Evolutionary conservation across 2,113 vertebrate species (phyloP), one percentile per base, ranked within the genome.

Genomic region (Cavia porcellus): DNA sequence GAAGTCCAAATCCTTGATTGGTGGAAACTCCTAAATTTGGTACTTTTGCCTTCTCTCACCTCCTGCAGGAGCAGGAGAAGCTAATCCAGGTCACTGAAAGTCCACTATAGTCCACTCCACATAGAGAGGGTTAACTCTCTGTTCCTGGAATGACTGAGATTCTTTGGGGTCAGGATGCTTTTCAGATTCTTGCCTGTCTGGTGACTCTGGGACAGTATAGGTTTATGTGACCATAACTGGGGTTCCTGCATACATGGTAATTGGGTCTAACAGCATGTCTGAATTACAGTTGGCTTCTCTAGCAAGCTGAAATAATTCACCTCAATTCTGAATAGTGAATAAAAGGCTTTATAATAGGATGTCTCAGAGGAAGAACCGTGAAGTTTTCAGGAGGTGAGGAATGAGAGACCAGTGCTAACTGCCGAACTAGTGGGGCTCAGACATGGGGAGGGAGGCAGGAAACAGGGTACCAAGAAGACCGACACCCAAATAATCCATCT

Each of bases 401-500:
- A 15, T 38, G 45, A 81, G 72, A 87, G n/a, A 22, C 11, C 70
- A 6, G 28, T n/a, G 64, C 30, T 80, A 85, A 90, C 59, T 59
- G 79, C 87, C 93, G 74, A 89, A 32, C 89, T 74, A 35, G 52
- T 77, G 81, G 61, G 38, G 32, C 35, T 84, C 75, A 55, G 45
- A 70, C 22, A 14, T 0, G 1, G 61, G 38, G n/a, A 28, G 4
- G 22, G 45, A 25, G 28, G 28, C 66, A 85, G 28, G 10, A 19
- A 50, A 4, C 72, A 68, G 87, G 88, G 79, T 82, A 94, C 61
- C 30, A 13, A 94, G 74, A 77, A 19, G 55, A 64, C 45, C 47
- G 84, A 87, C 74, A 83, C 70, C 66, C 55, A 74, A 95, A 88
- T 86, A 79, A 96, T 90, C 93, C 20, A 2, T 77, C 85, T 94